These are phyloP conservation scores for Gobio occitaniae DNA, from an alignment of 2,797 vertebrate genomes.

Conservation along the genomic window DNA sequence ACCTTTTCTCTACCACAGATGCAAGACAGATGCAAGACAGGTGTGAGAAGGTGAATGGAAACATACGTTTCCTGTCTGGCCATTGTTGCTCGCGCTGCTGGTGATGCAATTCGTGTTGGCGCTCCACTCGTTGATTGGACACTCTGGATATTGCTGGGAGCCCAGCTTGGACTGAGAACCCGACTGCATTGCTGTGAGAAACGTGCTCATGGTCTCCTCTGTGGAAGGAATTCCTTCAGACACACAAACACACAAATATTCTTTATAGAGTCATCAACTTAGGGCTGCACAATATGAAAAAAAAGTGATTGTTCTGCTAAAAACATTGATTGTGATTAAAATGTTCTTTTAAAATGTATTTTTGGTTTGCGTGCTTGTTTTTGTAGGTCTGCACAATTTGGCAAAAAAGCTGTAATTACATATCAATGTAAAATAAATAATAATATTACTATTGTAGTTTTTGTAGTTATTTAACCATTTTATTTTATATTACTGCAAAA, in stretches of 20 bases:
- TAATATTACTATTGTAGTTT: background rate
- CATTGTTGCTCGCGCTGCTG: conserved; percentile 77
- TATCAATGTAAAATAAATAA: background rate
- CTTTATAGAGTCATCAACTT: background rate
- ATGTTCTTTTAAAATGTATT: background rate
- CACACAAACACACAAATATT: background rate
- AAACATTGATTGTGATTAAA: background rate
- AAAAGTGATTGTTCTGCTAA: background rate
- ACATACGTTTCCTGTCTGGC: conserved; percentile 86
- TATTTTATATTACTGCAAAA: background rate
- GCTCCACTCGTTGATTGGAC: conserved; percentile 85
- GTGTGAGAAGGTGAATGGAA: conserved; percentile 12
- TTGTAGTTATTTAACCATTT: background rate
- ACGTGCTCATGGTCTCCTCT: conserved; percentile 83
- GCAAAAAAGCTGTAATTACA: background rate
- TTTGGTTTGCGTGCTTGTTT: background rate
- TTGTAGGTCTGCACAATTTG: background rate
- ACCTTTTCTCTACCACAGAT: conserved; percentile 3
- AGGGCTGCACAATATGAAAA: background rate
- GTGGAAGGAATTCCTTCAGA: conserved; percentile 81
- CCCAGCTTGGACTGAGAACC: conserved; percentile 78
- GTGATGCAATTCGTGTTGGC: conserved; percentile 77
- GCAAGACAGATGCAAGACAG: conserved; percentile 3
- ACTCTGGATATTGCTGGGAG: conserved; percentile 84
- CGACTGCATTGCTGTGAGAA: conserved; percentile 83